Conservation (phyloP, 2,113 vertebrate genomes). For the Capreolus pygargus region DNA sequence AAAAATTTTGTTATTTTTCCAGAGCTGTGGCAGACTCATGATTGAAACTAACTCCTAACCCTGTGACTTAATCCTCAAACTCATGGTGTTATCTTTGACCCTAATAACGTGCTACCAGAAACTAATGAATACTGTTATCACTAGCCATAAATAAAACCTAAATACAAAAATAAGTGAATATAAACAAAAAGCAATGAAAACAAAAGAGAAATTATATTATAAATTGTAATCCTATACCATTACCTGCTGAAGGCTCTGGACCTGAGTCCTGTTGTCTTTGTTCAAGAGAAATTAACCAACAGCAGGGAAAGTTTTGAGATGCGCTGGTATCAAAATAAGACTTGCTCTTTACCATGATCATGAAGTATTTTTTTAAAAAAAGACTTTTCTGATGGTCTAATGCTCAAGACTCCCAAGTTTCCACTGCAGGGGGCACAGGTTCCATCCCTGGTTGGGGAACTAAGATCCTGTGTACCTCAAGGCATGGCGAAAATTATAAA, state of each 20-base stretch:
- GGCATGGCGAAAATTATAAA: background rate
- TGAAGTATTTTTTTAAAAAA: background rate
- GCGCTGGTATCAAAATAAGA: background rate
- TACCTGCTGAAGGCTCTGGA: background rate
- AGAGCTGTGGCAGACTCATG: background rate
- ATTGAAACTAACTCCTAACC: background rate
- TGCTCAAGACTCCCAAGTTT: background rate
- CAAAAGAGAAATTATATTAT: background rate
- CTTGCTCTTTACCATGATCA: background rate
- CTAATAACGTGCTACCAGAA: background rate
- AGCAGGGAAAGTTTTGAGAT: background rate
- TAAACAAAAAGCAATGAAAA: background rate
- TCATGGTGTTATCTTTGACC: background rate
- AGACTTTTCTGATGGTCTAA: background rate
- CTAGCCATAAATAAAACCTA: background rate
- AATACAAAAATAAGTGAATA: background rate
- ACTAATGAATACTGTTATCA: background rate
- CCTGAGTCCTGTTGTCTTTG: background rate
- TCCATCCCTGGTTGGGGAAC: background rate
- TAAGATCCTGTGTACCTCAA: background rate
- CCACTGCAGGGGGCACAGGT: background rate
- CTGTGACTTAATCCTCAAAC: background rate
- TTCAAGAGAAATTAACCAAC: background rate
- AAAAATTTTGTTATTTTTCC: background rate
- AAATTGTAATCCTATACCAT: background rate